Conservation (phyloP, 2,888 invertebrate species). For the Zaprionus bogoriensis region DNA sequence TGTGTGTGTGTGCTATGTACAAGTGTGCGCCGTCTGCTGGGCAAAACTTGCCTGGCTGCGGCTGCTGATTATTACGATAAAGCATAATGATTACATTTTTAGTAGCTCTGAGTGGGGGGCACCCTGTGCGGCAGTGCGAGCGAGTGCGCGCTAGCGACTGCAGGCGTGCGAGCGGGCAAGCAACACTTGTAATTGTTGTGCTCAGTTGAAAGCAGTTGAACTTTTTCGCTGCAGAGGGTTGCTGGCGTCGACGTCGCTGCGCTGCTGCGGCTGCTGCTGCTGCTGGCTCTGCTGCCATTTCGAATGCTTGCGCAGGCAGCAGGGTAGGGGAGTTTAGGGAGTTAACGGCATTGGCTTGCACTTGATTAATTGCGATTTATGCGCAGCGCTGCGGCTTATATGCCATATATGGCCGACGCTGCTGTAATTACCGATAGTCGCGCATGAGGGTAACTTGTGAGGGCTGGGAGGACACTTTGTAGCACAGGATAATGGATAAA, state of each 20-base stretch:
- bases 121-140: slow-evolving; percentile 34
- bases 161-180: slow-evolving; percentile 9
- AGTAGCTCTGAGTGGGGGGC: no score
- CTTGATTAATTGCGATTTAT: slow-evolving; percentile 78
- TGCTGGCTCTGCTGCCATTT: slow-evolving; percentile 11
- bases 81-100: slow-evolving; percentile 77
- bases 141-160: background rate
- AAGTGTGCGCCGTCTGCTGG: slow-evolving; percentile 38
- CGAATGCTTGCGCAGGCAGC: slow-evolving; percentile 15
- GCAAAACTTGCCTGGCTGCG: slow-evolving; percentile 55
- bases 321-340: slow-evolving; percentile 27
- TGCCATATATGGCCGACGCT: slow-evolving; percentile 57
- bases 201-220: slow-evolving; percentile 45
- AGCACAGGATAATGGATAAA: slow-evolving; percentile 24
- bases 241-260: no score
- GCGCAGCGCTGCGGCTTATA: slow-evolving; percentile 67
- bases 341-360: slow-evolving; percentile 72
- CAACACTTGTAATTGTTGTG: slow-evolving; percentile 48
- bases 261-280: slow-evolving; percentile 15
- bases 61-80: slow-evolving; percentile 76
- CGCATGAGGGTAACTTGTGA: slow-evolving; percentile 58
- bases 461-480: slow-evolving; percentile 49
- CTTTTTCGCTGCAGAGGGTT: slow-evolving; percentile 45
- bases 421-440: slow-evolving; percentile 63
- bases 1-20: slow-evolving; percentile 40